These are phyloP conservation scores for Meteorus colon DNA, from an alignment of 2,888 invertebrate species.

Conservation along the genomic window DNA sequence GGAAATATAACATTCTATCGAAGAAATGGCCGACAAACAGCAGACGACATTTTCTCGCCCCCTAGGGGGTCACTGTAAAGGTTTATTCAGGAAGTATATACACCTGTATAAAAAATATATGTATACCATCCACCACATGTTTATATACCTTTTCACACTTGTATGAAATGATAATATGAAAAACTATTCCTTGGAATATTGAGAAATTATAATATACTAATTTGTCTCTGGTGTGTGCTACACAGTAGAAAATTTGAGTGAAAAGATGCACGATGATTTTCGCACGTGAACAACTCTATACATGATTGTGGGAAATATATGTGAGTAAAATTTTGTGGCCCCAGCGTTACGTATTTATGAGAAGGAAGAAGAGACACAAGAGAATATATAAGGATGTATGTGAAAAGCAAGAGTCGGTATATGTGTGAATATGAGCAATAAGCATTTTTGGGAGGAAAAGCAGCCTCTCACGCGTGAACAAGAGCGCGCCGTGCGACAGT, in stretches of 20 bases:
- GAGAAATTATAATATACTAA: neutral
- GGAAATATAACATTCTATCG: constrained; percentile 70
- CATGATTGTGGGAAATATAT: neutral
- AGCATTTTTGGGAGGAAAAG: constrained; percentile 40
- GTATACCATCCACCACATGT: no score
- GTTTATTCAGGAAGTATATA: neutral
- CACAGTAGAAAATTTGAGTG: neutral
- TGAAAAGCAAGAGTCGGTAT: constrained; percentile 1
- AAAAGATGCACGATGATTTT: neutral
- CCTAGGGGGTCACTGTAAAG: constrained; percentile 13
- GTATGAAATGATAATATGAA: no score
- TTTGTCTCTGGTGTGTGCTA: neutral
- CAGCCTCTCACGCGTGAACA: constrained; percentile 44
- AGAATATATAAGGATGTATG: neutral
- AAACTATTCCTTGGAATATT: no score
- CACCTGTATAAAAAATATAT: neutral
- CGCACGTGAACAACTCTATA: neutral
- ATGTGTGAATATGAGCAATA: constrained; percentile 9
- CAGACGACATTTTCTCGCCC: constrained; percentile 62
- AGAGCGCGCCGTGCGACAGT: constrained; percentile 47
- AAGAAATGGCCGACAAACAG: constrained; percentile 71
- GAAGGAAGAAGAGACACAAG: neutral
- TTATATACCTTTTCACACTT: no score
- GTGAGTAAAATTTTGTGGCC: neutral
- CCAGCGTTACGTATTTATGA: neutral